phyloP scores from a whole-genome alignment of 2,113 vertebrate genomes.

The Phalacrocorax aristotelis region DNA sequence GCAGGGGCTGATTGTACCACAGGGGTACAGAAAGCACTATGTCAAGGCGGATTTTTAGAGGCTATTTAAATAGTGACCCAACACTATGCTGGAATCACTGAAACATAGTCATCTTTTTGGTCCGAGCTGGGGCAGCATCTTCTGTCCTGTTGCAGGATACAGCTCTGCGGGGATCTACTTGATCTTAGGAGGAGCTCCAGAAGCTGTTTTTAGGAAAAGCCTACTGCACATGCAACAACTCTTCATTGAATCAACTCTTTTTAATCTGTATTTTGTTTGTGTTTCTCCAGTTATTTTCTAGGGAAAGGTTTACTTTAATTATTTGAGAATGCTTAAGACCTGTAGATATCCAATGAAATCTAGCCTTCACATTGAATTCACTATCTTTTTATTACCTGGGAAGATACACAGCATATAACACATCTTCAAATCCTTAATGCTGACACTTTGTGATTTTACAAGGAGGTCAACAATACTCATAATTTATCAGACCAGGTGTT shows the following conservation, averaged over 20 bases:
- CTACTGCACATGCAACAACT: neutral
- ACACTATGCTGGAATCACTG: neutral
- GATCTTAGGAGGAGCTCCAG: neutral
- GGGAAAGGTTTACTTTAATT: neutral
- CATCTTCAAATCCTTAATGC: neutral
- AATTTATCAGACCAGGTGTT: neutral
- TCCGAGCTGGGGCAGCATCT: neutral
- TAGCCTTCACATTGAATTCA: neutral
- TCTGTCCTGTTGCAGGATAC: neutral
- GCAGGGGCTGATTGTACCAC: neutral
- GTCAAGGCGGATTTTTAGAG: neutral
- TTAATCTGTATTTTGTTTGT: neutral
- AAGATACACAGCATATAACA: neutral
- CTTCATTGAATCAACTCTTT: neutral
- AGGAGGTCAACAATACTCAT: neutral
- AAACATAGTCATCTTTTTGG: neutral
- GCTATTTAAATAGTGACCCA: neutral
- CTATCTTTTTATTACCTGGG: neutral
- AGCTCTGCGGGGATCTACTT: neutral
- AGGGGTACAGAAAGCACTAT: neutral
- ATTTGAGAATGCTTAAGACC: neutral
- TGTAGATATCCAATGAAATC: neutral
- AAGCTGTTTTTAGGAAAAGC: neutral
- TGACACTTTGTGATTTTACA: neutral
- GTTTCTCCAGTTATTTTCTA: neutral